phyloP scores from a whole-genome alignment of 2,113 vertebrate genomes.

The Nothobranchius furzeri region DNA sequence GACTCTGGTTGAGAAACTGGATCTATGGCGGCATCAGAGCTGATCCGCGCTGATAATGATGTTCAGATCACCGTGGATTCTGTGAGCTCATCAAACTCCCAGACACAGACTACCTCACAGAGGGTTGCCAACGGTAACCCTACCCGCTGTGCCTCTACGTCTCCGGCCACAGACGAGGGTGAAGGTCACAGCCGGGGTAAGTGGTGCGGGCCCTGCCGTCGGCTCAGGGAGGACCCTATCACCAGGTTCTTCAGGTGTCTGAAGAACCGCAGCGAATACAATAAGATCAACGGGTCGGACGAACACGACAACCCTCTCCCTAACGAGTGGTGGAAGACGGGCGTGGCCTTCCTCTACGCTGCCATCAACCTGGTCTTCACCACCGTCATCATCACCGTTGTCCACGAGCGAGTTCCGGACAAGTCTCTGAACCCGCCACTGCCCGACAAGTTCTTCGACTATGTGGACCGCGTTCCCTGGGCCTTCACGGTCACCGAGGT shows the following conservation, averaged over 20 bases:
- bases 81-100: background rate
- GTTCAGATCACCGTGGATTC: slow-evolving; percentile 27
- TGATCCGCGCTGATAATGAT: slow-evolving; percentile 25
- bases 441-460: slow-evolving; percentile 98
- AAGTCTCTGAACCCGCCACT: slow-evolving; percentile 92
- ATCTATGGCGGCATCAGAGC: slow-evolving; percentile 58
- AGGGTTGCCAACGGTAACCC: slow-evolving; percentile 42
- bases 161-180: background rate
- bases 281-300: slow-evolving; percentile 87
- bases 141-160: background rate
- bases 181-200: background rate
- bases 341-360: slow-evolving; percentile 91
- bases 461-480: slow-evolving; percentile 91
- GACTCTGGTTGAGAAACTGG: background rate
- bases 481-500: slow-evolving; percentile 97
- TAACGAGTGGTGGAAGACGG: slow-evolving; percentile 97
- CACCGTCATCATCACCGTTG: slow-evolving; percentile 93
- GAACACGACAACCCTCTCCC: slow-evolving; percentile 83
- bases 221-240: slow-evolving; percentile 53
- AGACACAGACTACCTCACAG: background rate
- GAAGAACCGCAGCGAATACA: slow-evolving; percentile 85
- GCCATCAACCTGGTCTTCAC: slow-evolving; percentile 90
- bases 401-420: slow-evolving; percentile 94
- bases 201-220: slow-evolving; percentile 1
- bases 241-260: slow-evolving; percentile 71